These are phyloP conservation scores for Tapirus indicus DNA, from an alignment of 2,797 vertebrate species.

Conservation along the genomic window DNA sequence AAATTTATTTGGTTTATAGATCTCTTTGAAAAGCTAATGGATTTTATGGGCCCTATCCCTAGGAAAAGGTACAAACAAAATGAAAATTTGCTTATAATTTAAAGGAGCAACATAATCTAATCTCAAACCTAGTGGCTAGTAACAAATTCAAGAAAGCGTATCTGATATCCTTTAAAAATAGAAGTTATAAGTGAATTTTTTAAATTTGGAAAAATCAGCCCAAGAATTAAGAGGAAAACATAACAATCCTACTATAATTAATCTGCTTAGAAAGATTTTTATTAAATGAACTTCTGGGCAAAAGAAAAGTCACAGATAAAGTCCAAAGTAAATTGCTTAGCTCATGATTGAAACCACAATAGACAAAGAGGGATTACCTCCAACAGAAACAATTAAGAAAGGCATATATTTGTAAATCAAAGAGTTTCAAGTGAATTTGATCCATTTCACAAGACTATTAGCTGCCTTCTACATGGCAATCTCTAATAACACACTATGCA, in stretches of 20 bases:
- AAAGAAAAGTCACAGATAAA: not conserved
- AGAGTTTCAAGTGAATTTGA: not conserved
- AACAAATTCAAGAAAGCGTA: not conserved
- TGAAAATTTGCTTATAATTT: not conserved
- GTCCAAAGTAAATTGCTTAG: conserved; percentile 1
- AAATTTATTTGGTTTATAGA: not conserved
- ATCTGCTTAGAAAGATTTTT: conserved; percentile 2
- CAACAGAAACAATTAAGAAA: not conserved
- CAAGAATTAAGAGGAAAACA: not conserved
- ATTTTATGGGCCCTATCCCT: not conserved
- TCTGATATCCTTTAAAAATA: not conserved
- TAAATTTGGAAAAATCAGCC: not conserved
- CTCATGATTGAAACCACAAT: not conserved
- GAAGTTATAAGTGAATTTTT: not conserved
- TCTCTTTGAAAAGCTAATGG: not conserved
- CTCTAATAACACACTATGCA: not conserved
- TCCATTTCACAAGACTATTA: not conserved
- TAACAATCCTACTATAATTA: not conserved
- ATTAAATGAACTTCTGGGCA: not conserved
- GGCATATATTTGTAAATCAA: not conserved
- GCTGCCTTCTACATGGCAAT: not conserved
- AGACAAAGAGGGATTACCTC: not conserved
- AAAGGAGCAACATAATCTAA: not conserved
- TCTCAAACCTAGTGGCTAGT: not conserved
- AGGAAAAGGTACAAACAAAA: not conserved